Percentiles rank a stretch among this genome's conserved stretches.
Conservation (phyloP, 2,888 invertebrate genomes). For the Plagiodera versicolora region DNA sequence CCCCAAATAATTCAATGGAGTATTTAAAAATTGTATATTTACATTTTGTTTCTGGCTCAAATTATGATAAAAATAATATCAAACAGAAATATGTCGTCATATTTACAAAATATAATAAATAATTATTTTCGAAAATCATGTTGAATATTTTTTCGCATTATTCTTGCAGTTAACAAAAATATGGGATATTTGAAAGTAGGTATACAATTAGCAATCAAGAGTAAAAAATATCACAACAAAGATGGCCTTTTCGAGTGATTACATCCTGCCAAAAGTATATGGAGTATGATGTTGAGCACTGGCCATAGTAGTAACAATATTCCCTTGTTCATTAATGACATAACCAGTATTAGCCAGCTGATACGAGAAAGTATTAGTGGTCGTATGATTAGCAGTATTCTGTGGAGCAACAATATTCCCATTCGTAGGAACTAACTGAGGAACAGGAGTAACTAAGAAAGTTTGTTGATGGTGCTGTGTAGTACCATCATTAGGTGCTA, state of each 20-base stretch:
- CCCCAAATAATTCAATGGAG: neutral
- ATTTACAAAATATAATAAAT: neutral
- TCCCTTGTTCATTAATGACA: conserved; percentile 55
- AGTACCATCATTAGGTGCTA: conserved; percentile 55
- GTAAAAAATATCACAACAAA: conserved; percentile 19
- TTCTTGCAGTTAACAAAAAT: neutral
- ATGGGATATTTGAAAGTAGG: neutral
- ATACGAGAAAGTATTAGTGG: conserved; percentile 53
- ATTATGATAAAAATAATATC: neutral
- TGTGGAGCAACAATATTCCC: conserved; percentile 50
- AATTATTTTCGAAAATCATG: neutral
- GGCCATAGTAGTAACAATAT: conserved; percentile 54
- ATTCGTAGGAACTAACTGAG: conserved; percentile 61
- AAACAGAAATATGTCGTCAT: neutral
- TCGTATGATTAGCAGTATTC: conserved; percentile 48
- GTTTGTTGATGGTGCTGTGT: conserved; percentile 63
- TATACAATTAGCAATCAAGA: neutral
- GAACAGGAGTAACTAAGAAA: conserved; percentile 67
- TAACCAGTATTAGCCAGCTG: conserved; percentile 54
- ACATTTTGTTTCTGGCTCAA: neutral
- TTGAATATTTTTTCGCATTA: neutral
- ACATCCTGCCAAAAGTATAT: conserved; percentile 54
- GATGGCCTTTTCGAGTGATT: conserved; percentile 28
- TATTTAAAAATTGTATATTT: neutral
- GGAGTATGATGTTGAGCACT: conserved; percentile 53